Conservation (phyloP, 2,113 vertebrate species). For the Antigone vipio region DNA sequence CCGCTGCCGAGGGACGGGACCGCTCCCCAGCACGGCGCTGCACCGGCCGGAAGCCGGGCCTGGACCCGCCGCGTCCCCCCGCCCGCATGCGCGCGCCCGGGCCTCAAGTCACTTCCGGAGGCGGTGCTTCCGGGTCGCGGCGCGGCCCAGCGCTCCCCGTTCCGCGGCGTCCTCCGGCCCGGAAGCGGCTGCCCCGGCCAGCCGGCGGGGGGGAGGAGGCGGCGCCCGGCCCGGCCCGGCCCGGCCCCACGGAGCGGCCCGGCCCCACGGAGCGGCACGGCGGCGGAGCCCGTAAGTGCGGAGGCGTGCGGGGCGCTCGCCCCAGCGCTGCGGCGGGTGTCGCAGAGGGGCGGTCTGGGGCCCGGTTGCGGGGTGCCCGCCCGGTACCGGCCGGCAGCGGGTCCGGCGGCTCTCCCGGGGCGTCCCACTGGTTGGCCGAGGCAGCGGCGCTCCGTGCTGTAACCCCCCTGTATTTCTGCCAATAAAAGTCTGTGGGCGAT, state of each 20-base stretch:
- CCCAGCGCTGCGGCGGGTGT: not conserved
- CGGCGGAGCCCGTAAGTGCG: not conserved
- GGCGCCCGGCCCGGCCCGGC: not conserved
- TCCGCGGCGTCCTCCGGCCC: not conserved
- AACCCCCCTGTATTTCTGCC: no score
- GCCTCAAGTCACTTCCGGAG: slow-evolving; percentile 56
- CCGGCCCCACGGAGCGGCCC: not conserved
- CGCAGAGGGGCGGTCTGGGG: not conserved
- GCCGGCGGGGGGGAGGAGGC: not conserved
- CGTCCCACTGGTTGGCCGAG: not conserved
- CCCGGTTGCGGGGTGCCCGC: not conserved
- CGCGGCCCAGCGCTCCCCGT: not conserved
- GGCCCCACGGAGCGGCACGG: not conserved
- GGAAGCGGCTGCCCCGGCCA: not conserved
- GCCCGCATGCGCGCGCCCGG: not conserved
- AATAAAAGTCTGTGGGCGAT: no score
- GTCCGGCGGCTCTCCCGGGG: no score
- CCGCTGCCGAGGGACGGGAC: no score
- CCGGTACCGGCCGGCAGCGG: not conserved
- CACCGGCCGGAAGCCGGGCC: no score
- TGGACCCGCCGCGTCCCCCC: no score
- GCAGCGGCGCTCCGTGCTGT: not conserved
- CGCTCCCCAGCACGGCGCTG: no score
- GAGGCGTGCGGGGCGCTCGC: not conserved
- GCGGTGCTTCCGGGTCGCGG: not conserved